Base-by-base conservation (phyloP, 2,888 invertebrate species). In the Acholoe squamosa region DNA sequence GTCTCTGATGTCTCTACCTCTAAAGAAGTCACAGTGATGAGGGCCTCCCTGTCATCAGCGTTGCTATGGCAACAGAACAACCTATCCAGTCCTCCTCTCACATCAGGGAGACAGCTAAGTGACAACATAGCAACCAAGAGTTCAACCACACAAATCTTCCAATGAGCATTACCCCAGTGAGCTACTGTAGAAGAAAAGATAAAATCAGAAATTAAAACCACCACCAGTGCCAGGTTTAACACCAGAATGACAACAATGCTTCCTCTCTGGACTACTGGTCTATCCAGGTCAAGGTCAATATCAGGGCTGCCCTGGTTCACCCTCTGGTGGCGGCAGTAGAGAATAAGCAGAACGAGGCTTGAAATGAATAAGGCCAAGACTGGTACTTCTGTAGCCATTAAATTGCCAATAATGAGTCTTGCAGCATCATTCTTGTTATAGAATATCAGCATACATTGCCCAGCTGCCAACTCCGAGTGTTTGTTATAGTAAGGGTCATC, bases 281-380 rank as follows among this genome's bases (percentile, higher is more conserved):
- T n/a, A 52, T 86, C 86, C 22, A 86, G 86, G 86, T 86, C 86
- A 28, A 86, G 86, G 52, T 86, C 54, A 80, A 80, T 34, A 43
- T 80, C 80, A 76, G 0, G 25, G 76, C 28, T 25, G 28, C 28
- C 76, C 28, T 28, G 31, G 1, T 1, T 31, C 16, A 25, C 56
- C 56, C 52, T 54, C 31, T 52, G 28, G 54, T 33, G 52, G 52
- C 56, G 52, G 56, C 86, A 86, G 86, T 54, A 86, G 54, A 54
- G 28, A 54, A 86, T 54, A 0, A 51, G 0, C 54, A 86, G 22
- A 28, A 54, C 28, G 54, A 54, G 28, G 56, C 54, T 86, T 1
- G 31, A 16, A 12, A 19, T 19, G 25, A 56, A 3, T 7, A 86
- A 28, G 3, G 56, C 25, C 25, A 56, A 5, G 14, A 56, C 5